These are phyloP conservation scores for Clytia hemisphaerica DNA, from an alignment of 30 jellyfish, hydroid and myxozoan species.

Conservation along the genomic window DNA sequence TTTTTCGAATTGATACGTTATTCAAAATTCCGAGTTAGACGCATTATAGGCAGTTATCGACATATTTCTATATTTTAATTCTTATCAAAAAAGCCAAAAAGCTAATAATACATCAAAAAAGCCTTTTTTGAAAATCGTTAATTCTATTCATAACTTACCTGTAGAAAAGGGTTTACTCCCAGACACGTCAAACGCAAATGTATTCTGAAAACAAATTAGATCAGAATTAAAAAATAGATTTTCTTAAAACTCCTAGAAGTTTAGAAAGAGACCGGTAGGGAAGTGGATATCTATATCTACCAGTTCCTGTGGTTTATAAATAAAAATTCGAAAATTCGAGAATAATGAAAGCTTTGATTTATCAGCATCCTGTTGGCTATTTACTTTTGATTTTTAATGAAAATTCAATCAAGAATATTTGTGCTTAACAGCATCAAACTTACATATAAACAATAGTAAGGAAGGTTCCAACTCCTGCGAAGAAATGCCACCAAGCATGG, in stretches of 20 bases:
- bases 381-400: too few species aligned
- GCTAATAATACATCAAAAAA: not conserved
- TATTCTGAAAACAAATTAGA: constrained; percentile 7
- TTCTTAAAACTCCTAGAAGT: too few species aligned
- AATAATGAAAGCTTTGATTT: too few species aligned
- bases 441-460: constrained; percentile 48
- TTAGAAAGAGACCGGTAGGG: too few species aligned
- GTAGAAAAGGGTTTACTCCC: constrained; percentile 41
- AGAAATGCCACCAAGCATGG: constrained; percentile 96
- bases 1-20: too few species aligned
- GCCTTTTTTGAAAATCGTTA: not conserved
- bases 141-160: constrained; percentile 15
- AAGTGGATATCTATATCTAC: too few species aligned
- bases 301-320: too few species aligned
- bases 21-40: too few species aligned
- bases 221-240: not conserved
- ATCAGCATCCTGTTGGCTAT: too few species aligned
- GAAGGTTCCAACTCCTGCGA: constrained; percentile 81
- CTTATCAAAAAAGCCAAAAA: not conserved
- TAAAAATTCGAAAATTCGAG: too few species aligned
- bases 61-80: not conserved
- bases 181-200: constrained; percentile 60
- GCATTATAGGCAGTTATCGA: too few species aligned
- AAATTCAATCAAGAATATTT: too few species aligned
- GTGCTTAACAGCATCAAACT: not conserved